Conservation (phyloP, 2,888 invertebrate genomes). For the Cinara cedri region DNA sequence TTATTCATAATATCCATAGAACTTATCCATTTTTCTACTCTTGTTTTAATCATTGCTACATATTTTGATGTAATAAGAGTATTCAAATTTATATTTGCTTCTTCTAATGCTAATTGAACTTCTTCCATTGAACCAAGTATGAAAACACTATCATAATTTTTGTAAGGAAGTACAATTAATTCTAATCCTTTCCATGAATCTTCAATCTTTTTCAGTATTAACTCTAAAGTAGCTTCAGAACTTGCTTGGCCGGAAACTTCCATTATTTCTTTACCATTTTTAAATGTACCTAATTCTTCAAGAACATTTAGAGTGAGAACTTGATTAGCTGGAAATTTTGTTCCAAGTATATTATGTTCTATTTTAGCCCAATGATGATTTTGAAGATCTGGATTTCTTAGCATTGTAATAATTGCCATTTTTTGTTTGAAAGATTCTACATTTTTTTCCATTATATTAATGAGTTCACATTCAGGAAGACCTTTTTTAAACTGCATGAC, state of each 20-base stretch:
- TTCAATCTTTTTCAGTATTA: conserved; percentile 81
- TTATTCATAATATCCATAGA: conserved; percentile 79
- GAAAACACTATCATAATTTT: conserved; percentile 82
- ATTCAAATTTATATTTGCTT: conserved; percentile 83
- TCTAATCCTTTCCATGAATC: conserved; percentile 82
- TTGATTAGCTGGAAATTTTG: conserved; percentile 73
- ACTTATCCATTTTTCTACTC: conserved; percentile 82
- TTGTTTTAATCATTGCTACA: conserved; percentile 73
- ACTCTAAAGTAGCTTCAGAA: conserved; percentile 83
- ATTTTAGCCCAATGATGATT: conserved; percentile 85
- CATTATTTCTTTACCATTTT: conserved; percentile 75
- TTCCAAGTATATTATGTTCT: conserved; percentile 72
- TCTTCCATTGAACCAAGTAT: conserved; percentile 86
- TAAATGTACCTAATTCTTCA: conserved; percentile 77
- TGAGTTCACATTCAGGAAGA: conserved; percentile 78
- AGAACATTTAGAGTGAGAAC: conserved; percentile 72
- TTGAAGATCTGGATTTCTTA: conserved; percentile 80
- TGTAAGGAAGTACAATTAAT: conserved; percentile 77
- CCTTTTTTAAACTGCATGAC: conserved; percentile 82
- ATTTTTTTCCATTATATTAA: conserved; percentile 76
- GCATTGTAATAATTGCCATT: conserved; percentile 77
- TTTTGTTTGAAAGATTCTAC: conserved; percentile 74
- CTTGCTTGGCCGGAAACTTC: conserved; percentile 88
- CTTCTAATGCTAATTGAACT: conserved; percentile 80
- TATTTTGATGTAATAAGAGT: conserved; percentile 73